These are phyloP conservation scores for Hofmannophila pseudospretella DNA, from an alignment of 2,888 invertebrate genomes.

Conservation along the genomic window DNA sequence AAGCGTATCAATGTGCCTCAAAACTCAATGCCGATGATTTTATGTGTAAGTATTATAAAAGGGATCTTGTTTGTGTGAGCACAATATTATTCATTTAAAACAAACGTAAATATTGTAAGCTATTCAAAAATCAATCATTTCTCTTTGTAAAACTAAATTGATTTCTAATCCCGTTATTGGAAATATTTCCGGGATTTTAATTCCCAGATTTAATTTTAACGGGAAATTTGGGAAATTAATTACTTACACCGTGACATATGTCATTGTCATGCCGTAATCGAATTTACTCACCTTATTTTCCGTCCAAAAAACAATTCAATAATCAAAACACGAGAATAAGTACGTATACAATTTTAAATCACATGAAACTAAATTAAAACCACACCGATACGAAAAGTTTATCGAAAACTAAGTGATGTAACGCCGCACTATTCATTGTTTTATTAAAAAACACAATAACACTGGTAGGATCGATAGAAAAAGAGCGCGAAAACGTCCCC, in stretches of 20 bases:
- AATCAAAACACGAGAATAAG: constrained; percentile 13
- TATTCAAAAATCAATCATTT: no score
- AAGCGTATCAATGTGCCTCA: no score
- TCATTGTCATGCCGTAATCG: neutral
- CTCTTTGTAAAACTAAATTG: no score
- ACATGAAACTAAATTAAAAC: constrained; percentile 13
- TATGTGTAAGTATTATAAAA: no score
- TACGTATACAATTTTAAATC: constrained; percentile 16
- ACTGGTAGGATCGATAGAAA: constrained; percentile 47
- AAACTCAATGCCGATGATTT: no score
- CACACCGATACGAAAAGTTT: constrained; percentile 11
- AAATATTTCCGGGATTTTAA: no score
- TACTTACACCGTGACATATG: neutral
- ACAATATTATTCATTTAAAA: no score
- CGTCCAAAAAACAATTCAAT: constrained; percentile 22
- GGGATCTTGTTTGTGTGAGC: no score
- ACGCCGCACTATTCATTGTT: neutral
- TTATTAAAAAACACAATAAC: constrained; percentile 39
- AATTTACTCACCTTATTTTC: constrained; percentile 36
- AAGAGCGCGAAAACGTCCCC: constrained; percentile 34
- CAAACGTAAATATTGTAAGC: no score
- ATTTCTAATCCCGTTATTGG: no score
- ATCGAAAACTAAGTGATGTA: neutral
- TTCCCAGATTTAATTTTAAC: no score
- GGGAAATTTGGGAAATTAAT: no score